Evolutionary conservation across 2,113 vertebrate species (phyloP), one percentile per base, ranked within the genome.

Genomic region (Cygnus atratus): DNA sequence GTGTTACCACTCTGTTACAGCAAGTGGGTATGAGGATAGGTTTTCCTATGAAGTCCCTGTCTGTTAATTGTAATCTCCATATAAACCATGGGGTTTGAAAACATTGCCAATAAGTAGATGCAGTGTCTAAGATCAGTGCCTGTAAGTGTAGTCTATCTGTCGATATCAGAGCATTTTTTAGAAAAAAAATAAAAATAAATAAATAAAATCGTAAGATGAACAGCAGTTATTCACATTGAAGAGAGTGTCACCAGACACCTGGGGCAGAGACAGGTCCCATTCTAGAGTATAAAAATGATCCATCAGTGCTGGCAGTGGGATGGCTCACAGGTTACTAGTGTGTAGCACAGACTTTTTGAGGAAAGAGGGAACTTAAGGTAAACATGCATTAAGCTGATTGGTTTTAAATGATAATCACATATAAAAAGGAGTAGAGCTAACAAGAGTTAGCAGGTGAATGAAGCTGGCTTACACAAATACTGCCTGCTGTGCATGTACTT

Each of bases 11-110:
- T 29, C 6, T 12, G 4, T 48, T 70, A 24, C 28, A 48, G 7
- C 7, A 46, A 67, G 10, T 25, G 5, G 52, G 35, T 1, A 0
- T 6, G 13, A 33, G 7, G 11, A 26, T 8, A 31, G 18, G 3
- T 29, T 66, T 58, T 80, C 26, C 21, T 76, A 25, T 10, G 3
- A 70, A 65, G 17, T 10, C 19, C 3, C 8, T 41, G 4, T 18
- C 14, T 2, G 0, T 37, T 41, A 46, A 41, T 7, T 37, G 20
- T 61, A 61, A 65, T 5, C 16, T 58, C 14, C 50, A 13, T 16
- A 43, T 16, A 43, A n/a, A 19, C 3, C 3, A 18, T 5, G 7
- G 6, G 28, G 11, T 70, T 35, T 54, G 9, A 66, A 54, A 37
- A 59, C n/a, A 28, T 12, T 63, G 7, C 15, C 52, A n/a, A 22